Evolutionary conservation across 2,113 vertebrate genomes (phyloP).

Genomic region (Anas platyrhynchos): DNA sequence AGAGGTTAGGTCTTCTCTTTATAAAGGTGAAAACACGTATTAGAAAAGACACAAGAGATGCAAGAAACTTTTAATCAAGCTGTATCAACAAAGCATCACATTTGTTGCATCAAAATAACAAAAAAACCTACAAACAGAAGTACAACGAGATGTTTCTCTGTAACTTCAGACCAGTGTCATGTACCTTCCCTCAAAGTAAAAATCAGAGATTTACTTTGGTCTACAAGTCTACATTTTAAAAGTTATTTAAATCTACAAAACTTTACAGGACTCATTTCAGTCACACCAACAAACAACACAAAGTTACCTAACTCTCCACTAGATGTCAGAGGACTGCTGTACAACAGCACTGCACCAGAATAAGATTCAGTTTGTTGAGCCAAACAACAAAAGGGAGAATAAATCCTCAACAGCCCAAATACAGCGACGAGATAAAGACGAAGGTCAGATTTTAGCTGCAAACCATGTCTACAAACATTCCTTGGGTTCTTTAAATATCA

Average conservation of each 20-base stretch:
- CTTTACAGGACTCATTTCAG: not conserved
- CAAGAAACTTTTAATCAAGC: not conserved
- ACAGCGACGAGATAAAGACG: not conserved
- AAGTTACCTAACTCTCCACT: not conserved
- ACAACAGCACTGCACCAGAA: accelerated
- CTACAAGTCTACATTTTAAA: not conserved
- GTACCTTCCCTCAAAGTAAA: not conserved
- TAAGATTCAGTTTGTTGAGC: not conserved
- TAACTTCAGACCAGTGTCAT: not conserved
- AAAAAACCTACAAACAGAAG: not conserved
- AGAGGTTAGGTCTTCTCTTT: not conserved
- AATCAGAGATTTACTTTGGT: not conserved
- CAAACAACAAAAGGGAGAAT: not conserved
- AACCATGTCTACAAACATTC: not conserved
- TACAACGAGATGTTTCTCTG: not conserved
- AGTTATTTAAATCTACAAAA: accelerated
- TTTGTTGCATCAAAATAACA: not conserved
- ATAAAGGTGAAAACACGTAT: accelerated
- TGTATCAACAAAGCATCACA: not conserved
- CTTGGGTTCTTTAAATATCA: not conserved
- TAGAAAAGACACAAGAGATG: not conserved
- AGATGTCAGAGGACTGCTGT: slow-evolving; percentile 22
- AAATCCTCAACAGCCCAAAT: not conserved
- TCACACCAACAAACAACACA: not conserved
- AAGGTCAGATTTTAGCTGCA: not conserved